phyloP scores from a whole-genome alignment of 2,797 vertebrate species.

The Megalops cyprinoides region DNA sequence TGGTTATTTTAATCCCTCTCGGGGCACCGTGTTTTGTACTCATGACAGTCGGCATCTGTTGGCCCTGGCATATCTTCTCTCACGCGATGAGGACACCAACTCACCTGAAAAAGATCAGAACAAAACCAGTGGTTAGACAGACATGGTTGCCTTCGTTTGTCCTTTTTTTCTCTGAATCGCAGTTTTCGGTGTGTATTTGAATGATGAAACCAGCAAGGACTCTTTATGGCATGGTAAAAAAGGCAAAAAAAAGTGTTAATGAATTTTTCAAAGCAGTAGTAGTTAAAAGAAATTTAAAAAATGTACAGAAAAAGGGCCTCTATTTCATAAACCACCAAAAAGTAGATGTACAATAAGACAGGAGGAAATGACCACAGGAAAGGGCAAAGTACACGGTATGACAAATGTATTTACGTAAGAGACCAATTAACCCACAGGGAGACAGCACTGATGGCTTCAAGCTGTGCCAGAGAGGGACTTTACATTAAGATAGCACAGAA shows the following conservation, averaged over 20 bases:
- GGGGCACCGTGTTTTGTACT: constrained; percentile 27
- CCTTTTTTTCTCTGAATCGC: too few species aligned
- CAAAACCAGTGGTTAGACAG: constrained; percentile 33
- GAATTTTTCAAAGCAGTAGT: neutral
- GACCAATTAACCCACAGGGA: neutral
- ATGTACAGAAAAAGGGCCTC: neutral
- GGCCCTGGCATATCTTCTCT: constrained; percentile 40
- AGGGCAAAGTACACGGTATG: neutral
- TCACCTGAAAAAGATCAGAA: constrained; percentile 71
- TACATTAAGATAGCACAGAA: neutral
- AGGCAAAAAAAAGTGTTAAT: neutral
- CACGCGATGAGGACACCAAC: constrained; percentile 45
- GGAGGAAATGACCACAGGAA: neutral
- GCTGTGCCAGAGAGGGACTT: neutral
- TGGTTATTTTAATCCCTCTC: neutral
- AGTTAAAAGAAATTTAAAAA: neutral
- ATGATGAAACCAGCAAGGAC: neutral
- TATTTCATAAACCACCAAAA: constrained; percentile 2
- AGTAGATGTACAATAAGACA: constrained; percentile 2
- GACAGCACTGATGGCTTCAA: neutral
- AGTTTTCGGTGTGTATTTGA: too few species aligned
- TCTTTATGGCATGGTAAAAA: neutral
- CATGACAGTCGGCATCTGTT: constrained; percentile 40
- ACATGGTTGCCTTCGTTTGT: neutral
- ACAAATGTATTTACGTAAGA: neutral